Conservation (phyloP, 1,140 invertebrate genomes). For the Magallana angulata region DNA sequence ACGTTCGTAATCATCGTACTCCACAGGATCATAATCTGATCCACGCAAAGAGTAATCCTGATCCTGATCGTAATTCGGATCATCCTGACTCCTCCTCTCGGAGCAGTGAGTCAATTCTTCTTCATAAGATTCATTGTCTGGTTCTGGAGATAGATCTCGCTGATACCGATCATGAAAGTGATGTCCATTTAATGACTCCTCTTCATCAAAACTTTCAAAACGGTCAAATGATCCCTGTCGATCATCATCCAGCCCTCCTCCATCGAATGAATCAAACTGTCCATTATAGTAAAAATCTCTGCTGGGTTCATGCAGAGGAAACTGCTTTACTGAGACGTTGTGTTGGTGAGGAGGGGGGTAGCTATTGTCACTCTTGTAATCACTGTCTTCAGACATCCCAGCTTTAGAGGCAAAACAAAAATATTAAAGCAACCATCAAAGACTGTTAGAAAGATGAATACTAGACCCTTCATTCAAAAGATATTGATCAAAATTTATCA, state of each 20-base stretch:
- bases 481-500: too few species aligned
- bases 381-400: conserved; percentile 96
- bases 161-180: background rate
- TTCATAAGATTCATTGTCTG: conserved; percentile 31
- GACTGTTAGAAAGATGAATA: too few species aligned
- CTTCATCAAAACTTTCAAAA: conserved; percentile 51
- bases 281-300: conserved; percentile 64
- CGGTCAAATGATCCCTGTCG: conserved; percentile 66
- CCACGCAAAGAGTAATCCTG: background rate
- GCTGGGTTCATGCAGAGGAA: conserved; percentile 65
- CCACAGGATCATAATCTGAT: conserved; percentile 55
- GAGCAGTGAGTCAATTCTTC: background rate
- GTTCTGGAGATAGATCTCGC: conserved; percentile 1
- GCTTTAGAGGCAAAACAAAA: conserved; percentile 82
- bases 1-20: conserved; percentile 43
- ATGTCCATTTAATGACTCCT: conserved; percentile 48
- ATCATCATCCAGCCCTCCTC: conserved; percentile 51
- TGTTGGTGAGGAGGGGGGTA: conserved; percentile 88
- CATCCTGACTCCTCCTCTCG: background rate
- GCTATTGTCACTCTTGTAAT: conserved; percentile 97
- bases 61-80: conserved; percentile 34
- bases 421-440: background rate
- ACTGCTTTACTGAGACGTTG: conserved; percentile 79
- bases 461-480: too few species aligned
- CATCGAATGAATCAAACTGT: conserved; percentile 59